phyloP scores from a whole-genome alignment of 1,140 invertebrate genomes.

The Mylabris phalerata region DNA sequence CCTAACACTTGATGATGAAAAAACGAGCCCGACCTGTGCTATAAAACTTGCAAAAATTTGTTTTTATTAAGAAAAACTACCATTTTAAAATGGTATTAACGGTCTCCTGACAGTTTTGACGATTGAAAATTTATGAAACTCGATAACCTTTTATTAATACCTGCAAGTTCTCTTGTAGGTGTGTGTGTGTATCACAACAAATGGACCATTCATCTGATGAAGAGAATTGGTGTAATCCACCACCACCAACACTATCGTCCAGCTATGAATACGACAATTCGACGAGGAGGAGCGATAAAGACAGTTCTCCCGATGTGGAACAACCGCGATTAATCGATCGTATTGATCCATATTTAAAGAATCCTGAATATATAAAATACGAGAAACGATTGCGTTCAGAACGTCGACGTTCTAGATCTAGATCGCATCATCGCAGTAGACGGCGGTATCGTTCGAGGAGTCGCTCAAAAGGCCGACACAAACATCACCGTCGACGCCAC shows the following conservation, averaged over 20 bases:
- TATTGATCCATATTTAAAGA: conserved; percentile 34
- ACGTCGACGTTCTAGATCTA: conserved; percentile 21
- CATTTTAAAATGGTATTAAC: neutral
- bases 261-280: conserved; percentile 29
- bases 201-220: conserved; percentile 33
- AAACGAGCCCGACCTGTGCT: conserved; percentile 1
- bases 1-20: conserved; percentile 19
- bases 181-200: conserved; percentile 18
- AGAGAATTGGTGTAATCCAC: conserved; percentile 36
- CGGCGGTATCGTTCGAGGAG: conserved; percentile 26
- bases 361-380: conserved; percentile 30
- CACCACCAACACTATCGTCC: conserved; percentile 41
- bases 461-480: conserved; percentile 30
- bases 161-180: conserved; percentile 44
- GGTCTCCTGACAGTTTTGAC: conserved; percentile 21
- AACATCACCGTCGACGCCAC: conserved; percentile 21
- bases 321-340: conserved; percentile 20
- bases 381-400: conserved; percentile 28
- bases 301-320: conserved; percentile 3
- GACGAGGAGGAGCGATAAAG: conserved; percentile 12
- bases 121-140: conserved; percentile 11
- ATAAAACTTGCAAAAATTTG: neutral
- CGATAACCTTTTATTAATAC: conserved; percentile 37
- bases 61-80: conserved; percentile 1
- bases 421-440: conserved; percentile 21